Conservation (phyloP, 1,140 invertebrate genomes). For the Diorhabda elongata region DNA sequence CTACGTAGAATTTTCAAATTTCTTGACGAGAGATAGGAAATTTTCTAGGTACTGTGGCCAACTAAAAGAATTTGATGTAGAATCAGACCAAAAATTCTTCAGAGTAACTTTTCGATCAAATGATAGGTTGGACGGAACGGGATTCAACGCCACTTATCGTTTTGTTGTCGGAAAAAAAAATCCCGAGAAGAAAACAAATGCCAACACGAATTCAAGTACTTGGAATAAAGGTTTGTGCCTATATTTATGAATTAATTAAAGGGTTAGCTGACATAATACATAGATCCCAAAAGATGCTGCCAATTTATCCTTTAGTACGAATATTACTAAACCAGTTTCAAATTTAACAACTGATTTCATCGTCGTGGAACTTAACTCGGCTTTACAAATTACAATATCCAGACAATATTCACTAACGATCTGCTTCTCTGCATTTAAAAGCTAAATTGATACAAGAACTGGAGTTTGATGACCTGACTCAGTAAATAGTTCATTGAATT, state of each 20-base stretch:
- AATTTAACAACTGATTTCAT: too few relatives aligned
- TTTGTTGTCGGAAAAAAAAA: constrained; percentile 54
- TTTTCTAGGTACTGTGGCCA: constrained; percentile 83
- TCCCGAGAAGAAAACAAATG: background rate
- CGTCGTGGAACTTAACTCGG: too few relatives aligned
- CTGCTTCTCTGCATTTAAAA: too few relatives aligned
- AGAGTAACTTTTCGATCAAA: constrained; percentile 92
- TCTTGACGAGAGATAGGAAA: constrained; percentile 79
- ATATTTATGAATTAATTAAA: background rate
- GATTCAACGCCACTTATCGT: constrained; percentile 87
- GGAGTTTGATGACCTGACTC: too few relatives aligned
- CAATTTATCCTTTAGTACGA: too few relatives aligned
- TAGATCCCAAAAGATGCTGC: too few relatives aligned
- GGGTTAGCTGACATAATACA: too few relatives aligned
- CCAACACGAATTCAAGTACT: background rate
- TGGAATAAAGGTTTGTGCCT: background rate
- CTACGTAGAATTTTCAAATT: constrained; percentile 93
- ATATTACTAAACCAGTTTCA: too few relatives aligned
- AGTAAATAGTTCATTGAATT: too few relatives aligned
- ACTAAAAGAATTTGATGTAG: constrained; percentile 70
- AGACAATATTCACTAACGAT: too few relatives aligned
- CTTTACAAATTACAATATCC: too few relatives aligned
- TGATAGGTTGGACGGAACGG: constrained; percentile 85
- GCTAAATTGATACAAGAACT: too few relatives aligned
- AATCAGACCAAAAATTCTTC: constrained; percentile 89